A percentile compares a stretch with the other conserved stretches of the same genome.
phyloP scores from a whole-genome alignment of 2,888 invertebrate genomes.

The Lithophane ornitopus region DNA sequence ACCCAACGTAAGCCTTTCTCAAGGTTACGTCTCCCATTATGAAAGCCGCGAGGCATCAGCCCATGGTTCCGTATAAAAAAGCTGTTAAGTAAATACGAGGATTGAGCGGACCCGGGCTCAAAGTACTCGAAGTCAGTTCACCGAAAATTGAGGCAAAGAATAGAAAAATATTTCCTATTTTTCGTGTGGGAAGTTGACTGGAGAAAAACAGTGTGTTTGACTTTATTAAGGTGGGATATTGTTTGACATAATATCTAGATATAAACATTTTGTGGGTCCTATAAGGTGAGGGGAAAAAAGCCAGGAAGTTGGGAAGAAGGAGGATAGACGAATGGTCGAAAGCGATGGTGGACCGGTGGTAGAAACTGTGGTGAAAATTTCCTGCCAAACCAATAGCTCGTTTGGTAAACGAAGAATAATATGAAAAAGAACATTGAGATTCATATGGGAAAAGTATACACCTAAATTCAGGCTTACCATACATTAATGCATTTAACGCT shows the following conservation, averaged over 20 bases:
- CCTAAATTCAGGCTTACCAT: background rate
- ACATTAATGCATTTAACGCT: background rate
- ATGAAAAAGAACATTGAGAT: background rate
- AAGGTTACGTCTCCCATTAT: slow-evolving; percentile 60
- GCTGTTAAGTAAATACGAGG: slow-evolving; percentile 68
- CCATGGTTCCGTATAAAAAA: slow-evolving; percentile 65
- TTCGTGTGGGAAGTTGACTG: slow-evolving; percentile 10
- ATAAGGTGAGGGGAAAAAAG: background rate
- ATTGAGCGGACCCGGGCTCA: slow-evolving; percentile 50
- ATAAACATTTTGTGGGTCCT: background rate
- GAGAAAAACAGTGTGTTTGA: slow-evolving; percentile 8
- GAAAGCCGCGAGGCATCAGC: slow-evolving; percentile 49
- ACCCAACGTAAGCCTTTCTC: slow-evolving; percentile 49
- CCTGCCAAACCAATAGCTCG: background rate
- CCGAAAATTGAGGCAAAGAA: slow-evolving; percentile 48
- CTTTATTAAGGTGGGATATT: slow-evolving; percentile 37
- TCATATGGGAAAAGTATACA: background rate
- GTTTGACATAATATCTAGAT: slow-evolving; percentile 18
- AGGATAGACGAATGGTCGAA: no score
- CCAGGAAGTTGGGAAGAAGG: background rate
- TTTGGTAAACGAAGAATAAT: background rate
- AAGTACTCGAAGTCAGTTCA: slow-evolving; percentile 49
- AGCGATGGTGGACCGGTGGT: background rate
- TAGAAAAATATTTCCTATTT: slow-evolving; percentile 57
- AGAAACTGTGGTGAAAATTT: background rate